These are phyloP conservation scores for Metridium senile DNA, from an alignment of 92 coral and sea anemone genomes.

Conservation along the genomic window DNA sequence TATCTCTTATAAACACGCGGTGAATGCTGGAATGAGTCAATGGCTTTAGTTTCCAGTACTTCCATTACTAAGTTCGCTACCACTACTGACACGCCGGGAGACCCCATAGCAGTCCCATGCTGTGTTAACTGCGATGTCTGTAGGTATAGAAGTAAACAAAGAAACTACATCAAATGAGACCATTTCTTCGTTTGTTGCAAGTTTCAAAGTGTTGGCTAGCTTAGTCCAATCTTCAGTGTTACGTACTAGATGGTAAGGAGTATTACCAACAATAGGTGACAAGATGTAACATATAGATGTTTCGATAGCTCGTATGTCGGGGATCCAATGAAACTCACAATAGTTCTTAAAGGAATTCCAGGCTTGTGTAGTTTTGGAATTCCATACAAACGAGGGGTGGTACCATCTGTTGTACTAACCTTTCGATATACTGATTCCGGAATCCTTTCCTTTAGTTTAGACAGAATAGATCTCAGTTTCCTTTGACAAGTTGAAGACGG, in stretches of 20 bases:
- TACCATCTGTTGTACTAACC: not conserved
- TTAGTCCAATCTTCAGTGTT: constrained; percentile 2
- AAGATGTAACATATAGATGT: not conserved
- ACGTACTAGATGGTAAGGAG: not conserved
- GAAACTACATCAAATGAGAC: constrained; percentile 3
- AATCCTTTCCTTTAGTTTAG: not conserved
- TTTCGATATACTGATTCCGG: not conserved
- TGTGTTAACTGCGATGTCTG: not conserved
- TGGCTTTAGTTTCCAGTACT: not conserved
- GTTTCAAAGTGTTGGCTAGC: not conserved
- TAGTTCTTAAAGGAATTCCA: not conserved
- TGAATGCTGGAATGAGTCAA: not conserved
- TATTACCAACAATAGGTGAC: not conserved
- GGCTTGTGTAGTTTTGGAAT: not conserved
- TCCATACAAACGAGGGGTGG: not conserved
- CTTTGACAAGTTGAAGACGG: not conserved
- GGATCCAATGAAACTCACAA: not conserved
- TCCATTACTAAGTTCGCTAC: not conserved
- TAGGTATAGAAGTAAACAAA: not conserved
- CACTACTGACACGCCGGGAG: not conserved
- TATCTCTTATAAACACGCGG: not conserved
- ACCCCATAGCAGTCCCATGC: constrained; percentile 8
- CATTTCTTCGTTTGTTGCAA: not conserved
- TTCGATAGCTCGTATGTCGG: not conserved
- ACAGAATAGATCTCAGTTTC: not conserved